Conservation (phyloP, 2,113 vertebrate species). For the Danio rerio region GRCz12tu NC_133177.1:33027501-33028000, state of each 20-base stretch:
- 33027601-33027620: too few relatives aligned
- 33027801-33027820: too few relatives aligned
- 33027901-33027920: background rate
- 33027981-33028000: too few relatives aligned
- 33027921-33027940: background rate
- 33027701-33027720: background rate
- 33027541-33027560: too few relatives aligned
- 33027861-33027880: background rate
- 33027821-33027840: too few relatives aligned
- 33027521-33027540: too few relatives aligned
- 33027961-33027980: too few relatives aligned
- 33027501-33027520: too few relatives aligned
- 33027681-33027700: conserved; percentile 8
- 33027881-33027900: background rate
- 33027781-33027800: too few relatives aligned
- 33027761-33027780: too few relatives aligned
- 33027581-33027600: too few relatives aligned
- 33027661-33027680: conserved; percentile 24
- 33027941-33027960: background rate
- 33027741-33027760: background rate
- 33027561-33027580: too few relatives aligned
- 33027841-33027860: background rate
- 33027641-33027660: background rate
- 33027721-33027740: background rate
- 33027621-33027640: background rate